A percentile compares a stretch with the other conserved stretches of the same genome.
These are phyloP conservation scores for Kryptolebias marmoratus DNA, from an alignment of 2,113 vertebrate species.

Conservation along the genomic window DNA sequence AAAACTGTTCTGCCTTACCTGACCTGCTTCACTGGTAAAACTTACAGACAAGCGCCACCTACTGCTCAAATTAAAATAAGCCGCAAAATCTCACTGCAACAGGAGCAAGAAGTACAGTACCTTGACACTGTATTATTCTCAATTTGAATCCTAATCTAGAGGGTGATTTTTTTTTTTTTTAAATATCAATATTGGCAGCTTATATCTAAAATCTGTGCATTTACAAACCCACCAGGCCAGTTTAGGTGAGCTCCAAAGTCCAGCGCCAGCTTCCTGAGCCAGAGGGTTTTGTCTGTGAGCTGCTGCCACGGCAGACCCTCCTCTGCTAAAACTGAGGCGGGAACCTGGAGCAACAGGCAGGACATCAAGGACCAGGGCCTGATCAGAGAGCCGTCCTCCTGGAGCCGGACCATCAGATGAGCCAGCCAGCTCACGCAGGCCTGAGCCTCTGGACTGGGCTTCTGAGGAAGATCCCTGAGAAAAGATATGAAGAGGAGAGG, in stretches of 20 bases:
- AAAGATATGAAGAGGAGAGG: neutral
- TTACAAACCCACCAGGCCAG: constrained; percentile 79
- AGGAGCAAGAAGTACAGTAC: no score
- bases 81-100: neutral
- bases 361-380: constrained; percentile 88
- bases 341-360: constrained; percentile 85
- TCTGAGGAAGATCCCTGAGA: constrained; percentile 88
- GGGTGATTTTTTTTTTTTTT: no score
- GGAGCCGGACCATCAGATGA: constrained; percentile 85
- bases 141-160: no score
- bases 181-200: neutral
- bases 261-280: constrained; percentile 87
- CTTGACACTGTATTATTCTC: no score
- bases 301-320: constrained; percentile 82
- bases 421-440: constrained; percentile 86
- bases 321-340: constrained; percentile 26
- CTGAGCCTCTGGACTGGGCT: constrained; percentile 82
- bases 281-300: constrained; percentile 85
- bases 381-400: constrained; percentile 87
- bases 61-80: constrained; percentile 28
- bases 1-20: no score
- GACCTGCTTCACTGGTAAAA: neutral
- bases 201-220: neutral
- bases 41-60: constrained; percentile 39
- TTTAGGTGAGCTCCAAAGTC: constrained; percentile 85